phyloP scores from a whole-genome alignment of 2,113 vertebrate genomes.

The Osmerus eperlanus region DNA sequence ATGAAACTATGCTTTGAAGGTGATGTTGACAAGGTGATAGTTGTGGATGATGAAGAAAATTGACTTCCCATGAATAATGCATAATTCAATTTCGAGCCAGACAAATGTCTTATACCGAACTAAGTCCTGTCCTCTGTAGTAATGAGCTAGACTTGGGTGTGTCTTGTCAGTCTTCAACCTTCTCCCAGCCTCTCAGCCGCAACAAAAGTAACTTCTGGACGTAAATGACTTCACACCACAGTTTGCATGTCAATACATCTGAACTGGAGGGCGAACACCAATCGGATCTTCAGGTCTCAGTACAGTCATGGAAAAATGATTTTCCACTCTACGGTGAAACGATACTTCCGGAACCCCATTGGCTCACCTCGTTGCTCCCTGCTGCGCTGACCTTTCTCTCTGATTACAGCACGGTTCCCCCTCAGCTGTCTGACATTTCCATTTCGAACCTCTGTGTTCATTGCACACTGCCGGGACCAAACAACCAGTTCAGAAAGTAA shows the following conservation, averaged over 20 bases:
- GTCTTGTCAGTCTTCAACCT: background rate
- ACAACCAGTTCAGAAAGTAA: constrained; percentile 28
- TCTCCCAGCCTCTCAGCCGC: background rate
- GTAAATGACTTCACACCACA: no score
- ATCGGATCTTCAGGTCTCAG: no score
- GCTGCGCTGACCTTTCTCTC: constrained; percentile 48
- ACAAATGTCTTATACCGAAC: constrained; percentile 39
- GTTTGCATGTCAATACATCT: no score
- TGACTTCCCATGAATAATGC: constrained; percentile 58
- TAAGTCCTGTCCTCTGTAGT: constrained; percentile 14
- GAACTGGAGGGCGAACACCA: no score
- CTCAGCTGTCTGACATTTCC: constrained; percentile 55
- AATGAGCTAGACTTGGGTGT: constrained; percentile 22
- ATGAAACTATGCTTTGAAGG: constrained; percentile 28
- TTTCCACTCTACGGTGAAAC: constrained; percentile 12
- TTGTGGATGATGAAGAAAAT: constrained; percentile 50
- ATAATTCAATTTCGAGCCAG: constrained; percentile 41
- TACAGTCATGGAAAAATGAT: no score
- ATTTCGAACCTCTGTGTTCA: constrained; percentile 39
- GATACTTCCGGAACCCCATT: constrained; percentile 30
- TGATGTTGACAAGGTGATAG: constrained; percentile 46
- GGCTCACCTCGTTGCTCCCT: constrained; percentile 17
- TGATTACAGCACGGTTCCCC: constrained; percentile 52
- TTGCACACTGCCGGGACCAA: constrained; percentile 31
- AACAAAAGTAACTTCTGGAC: background rate